A percentile compares a stretch with the other conserved stretches of the same genome.
Conservation (phyloP, 2,797 vertebrate genomes). For the Pampus argenteus region DNA sequence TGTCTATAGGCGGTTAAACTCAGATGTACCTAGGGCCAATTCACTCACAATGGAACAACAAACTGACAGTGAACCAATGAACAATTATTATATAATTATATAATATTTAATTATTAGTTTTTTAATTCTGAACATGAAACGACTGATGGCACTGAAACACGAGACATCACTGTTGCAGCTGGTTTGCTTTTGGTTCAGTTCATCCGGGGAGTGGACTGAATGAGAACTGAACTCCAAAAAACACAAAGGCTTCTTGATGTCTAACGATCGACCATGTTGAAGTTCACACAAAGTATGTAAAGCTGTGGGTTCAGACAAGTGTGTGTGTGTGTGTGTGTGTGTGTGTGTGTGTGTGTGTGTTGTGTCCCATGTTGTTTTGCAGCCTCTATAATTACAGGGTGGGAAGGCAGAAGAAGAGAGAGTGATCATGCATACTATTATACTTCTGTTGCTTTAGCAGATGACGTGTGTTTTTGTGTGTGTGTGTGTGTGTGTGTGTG, state of each 20-base stretch:
- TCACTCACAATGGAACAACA: constrained; percentile 45
- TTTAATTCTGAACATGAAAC: constrained; percentile 24
- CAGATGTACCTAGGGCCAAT: constrained; percentile 1
- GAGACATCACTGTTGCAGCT: background rate
- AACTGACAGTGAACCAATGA: constrained; percentile 51
- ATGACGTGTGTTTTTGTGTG: constrained; percentile 41
- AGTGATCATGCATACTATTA: constrained; percentile 62
- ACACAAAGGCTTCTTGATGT: background rate
- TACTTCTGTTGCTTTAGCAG: constrained; percentile 54
- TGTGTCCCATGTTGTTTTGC: constrained; percentile 36
- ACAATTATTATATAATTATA: constrained; percentile 15
- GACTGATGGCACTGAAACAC: constrained; percentile 18
- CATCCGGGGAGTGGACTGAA: background rate
- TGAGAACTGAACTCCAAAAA: background rate
- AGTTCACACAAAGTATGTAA: background rate
- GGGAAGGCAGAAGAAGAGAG: constrained; percentile 45
- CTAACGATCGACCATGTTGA: too few relatives aligned
- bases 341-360: constrained; percentile 19
- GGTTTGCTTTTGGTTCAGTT: background rate
- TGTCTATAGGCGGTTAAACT: constrained; percentile 41
- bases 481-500: constrained; percentile 27
- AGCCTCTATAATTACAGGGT: constrained; percentile 53
- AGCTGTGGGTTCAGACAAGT: constrained; percentile 2
- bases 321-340: constrained; percentile 24
- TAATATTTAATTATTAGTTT: background rate